These are phyloP conservation scores for Guaruba guarouba DNA, from an alignment of 2,113 vertebrate genomes.

Conservation along the genomic window DNA sequence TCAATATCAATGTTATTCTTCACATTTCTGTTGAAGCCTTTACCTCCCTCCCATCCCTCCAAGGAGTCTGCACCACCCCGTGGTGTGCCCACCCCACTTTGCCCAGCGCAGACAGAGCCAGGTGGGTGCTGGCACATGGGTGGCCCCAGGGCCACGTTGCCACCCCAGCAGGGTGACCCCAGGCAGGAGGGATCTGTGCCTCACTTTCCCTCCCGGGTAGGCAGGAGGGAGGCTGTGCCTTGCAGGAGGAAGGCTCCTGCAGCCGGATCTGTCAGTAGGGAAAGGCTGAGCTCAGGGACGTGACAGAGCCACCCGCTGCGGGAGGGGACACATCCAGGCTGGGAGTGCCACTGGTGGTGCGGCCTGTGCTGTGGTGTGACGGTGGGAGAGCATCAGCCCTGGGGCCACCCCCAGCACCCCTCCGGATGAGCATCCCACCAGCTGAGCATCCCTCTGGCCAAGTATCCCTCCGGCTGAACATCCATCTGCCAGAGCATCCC, in stretches of 20 bases:
- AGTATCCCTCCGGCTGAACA: too few species aligned
- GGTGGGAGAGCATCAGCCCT: neutral
- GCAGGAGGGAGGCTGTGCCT: neutral
- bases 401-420: neutral
- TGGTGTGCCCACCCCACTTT: neutral
- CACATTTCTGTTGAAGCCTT: fast-evolving
- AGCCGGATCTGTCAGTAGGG: too few species aligned
- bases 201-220: neutral
- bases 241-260: neutral
- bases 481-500: too few species aligned
- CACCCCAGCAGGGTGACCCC: neutral
- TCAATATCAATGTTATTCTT: neutral
- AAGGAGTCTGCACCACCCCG: too few species aligned
- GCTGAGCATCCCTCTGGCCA: neutral
- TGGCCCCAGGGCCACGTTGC: neutral
- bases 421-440: neutral
- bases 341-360: neutral
- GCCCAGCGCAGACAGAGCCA: neutral
- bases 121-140: neutral
- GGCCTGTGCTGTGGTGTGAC: neutral
- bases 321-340: neutral
- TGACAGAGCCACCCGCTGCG: fast-evolving
- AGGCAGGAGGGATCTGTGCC: neutral
- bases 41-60: neutral
- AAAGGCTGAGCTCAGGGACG: neutral